phyloP scores from a whole-genome alignment of 1,140 invertebrate genomes.

The Leptinotarsa undecemlineata region DNA sequence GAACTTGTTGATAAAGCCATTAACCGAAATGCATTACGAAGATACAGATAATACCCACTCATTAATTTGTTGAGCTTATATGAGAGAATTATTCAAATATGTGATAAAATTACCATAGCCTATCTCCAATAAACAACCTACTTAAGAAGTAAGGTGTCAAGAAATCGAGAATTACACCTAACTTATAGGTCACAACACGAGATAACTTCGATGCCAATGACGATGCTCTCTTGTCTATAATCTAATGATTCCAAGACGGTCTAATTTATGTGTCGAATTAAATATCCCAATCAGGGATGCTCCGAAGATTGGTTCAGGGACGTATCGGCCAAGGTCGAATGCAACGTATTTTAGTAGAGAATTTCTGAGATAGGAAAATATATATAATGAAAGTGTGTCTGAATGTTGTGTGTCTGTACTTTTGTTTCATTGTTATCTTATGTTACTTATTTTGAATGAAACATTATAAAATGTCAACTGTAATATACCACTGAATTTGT shows the following conservation, averaged over 20 bases:
- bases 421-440: no score
- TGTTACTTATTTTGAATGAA: no score
- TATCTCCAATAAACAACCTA: conserved; percentile 24
- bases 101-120: conserved; percentile 21
- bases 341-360: no score
- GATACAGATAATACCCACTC: conserved; percentile 23
- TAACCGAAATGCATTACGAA: conserved; percentile 11
- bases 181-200: conserved; percentile 20
- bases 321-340: background rate
- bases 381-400: no score
- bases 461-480: no score
- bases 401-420: no score
- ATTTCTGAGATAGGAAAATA: no score
- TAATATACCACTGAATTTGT: no score
- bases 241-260: conserved; percentile 22
- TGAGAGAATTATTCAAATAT: conserved; percentile 27
- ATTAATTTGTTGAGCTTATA: conserved; percentile 26
- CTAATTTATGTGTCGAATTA: conserved; percentile 11
- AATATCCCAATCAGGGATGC: conserved; percentile 4
- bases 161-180: conserved; percentile 10
- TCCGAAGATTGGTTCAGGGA: background rate
- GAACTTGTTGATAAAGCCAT: conserved; percentile 23
- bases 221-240: conserved; percentile 15
- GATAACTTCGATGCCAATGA: conserved; percentile 23
- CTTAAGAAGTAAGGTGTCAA: conserved; percentile 22